Base-by-base conservation (phyloP, 1,140 invertebrate species). In the Diprion similis region DNA sequence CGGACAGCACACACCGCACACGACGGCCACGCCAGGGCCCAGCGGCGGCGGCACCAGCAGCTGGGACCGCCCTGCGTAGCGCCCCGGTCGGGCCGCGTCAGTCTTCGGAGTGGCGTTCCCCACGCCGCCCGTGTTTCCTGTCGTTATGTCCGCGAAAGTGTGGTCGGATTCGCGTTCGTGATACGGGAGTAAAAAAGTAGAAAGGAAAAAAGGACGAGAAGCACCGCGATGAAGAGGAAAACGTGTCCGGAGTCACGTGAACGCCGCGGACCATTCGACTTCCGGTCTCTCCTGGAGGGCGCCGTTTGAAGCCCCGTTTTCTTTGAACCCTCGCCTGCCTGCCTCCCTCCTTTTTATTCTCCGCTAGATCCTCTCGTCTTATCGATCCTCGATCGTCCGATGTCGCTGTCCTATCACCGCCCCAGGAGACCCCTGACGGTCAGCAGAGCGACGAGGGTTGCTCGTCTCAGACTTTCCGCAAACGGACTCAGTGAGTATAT, bases 31-130 rank as follows among this genome's bases (percentile, higher is more conserved):
- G 80, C 79, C 78, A 79, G 80, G 82, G 80, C 80, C 78, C 78
- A 80, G 78, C 77, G 79, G 79, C 78, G 77, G 78, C 77, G 78
- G 13, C 11, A 13, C 17, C 73, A 84, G 83, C 82, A 83, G 84
- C 81, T 81, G 80, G 80, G 79, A 79, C 51, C 51, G 51, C 51
- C 51, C 51, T 59, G 51, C 51, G 51, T 59, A 59, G 51, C 51
- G 51, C 51, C 51, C 51, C 9, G 51, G 11, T 59, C n/a, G 11
- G 51, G 51, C 51, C 51, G 51, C 51, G 75, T 81, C 85, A 86
- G 86, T 86, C 86, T 82, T 85, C 79, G 78, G 78, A 82, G 75
- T 71, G 82, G 82, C 86, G 84, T 85, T 80, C 83, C 80, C 82
- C 81, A 80, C 74, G 78, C 84, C 80, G 80, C 84, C 80, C 82